These are phyloP conservation scores for Malurus splendens DNA, from an alignment of 2,797 vertebrate genomes.

Conservation along the genomic window DNA sequence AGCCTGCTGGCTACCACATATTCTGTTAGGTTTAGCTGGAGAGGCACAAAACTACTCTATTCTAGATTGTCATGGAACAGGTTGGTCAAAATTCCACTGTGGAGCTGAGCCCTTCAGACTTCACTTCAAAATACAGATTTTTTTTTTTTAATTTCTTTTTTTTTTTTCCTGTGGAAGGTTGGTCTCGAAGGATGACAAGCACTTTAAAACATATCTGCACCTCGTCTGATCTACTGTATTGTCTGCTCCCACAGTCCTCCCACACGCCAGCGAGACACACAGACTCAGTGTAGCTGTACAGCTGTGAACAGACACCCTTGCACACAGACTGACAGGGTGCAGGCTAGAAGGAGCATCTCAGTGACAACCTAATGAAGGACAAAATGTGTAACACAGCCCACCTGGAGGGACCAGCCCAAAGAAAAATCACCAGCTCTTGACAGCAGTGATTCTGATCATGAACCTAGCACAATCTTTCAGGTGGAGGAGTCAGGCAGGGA, in stretches of 20 bases:
- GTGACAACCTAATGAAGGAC: not conserved
- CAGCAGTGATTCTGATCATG: not conserved
- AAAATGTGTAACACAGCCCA: not conserved
- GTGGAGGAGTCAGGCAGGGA: not conserved
- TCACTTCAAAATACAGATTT: not conserved
- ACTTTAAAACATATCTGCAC: constrained; percentile 34
- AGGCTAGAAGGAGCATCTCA: not conserved
- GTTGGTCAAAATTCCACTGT: not conserved
- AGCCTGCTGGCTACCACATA: not conserved
- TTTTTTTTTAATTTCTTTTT: not conserved
- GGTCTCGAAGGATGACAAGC: constrained; percentile 3
- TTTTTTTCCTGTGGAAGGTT: not conserved
- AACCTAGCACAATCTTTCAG: not conserved
- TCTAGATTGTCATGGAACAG: not conserved
- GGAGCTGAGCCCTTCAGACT: not conserved
- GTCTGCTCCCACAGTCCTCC: not conserved
- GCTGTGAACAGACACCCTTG: not conserved
- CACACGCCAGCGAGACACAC: not conserved
- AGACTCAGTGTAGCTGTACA: not conserved
- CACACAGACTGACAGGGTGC: not conserved
- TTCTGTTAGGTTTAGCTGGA: not conserved
- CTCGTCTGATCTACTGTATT: constrained; percentile 8
- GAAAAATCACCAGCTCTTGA: not conserved
- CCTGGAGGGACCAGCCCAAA: not conserved
- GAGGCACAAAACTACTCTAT: not conserved